Conservation (phyloP, 2,113 vertebrate species). For the Oxyruncus cristatus region DNA sequence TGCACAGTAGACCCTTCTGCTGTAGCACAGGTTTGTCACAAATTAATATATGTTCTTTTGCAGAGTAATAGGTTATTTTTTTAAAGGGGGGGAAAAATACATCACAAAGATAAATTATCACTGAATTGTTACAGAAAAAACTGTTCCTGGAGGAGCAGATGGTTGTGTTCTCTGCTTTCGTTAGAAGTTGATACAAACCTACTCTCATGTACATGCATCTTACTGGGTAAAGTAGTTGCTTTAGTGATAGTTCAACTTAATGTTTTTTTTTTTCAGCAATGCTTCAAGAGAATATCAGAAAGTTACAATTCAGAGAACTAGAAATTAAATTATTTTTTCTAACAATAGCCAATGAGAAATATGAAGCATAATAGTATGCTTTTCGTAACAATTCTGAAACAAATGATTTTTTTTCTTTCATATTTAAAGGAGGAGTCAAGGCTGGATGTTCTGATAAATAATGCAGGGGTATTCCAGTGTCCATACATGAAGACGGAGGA, state of each 20-base stretch:
- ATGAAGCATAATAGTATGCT: background rate
- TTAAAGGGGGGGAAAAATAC: background rate
- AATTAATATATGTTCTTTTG: background rate
- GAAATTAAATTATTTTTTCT: background rate
- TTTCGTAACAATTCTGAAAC: background rate
- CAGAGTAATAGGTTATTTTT: background rate
- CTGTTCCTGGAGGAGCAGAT: background rate
- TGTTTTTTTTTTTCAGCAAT: fast-evolving
- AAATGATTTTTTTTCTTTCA: background rate
- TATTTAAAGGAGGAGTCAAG: conserved; percentile 84
- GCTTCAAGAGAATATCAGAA: background rate
- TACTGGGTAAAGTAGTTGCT: background rate
- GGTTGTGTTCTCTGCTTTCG: background rate
- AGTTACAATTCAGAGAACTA: background rate
- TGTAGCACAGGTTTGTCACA: background rate
- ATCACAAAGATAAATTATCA: background rate
- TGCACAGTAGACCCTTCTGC: background rate
- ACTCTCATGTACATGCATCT: fast-evolving
- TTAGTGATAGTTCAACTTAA: background rate
- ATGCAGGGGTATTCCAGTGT: conserved; percentile 93
- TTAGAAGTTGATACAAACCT: background rate
- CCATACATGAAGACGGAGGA: conserved; percentile 91
- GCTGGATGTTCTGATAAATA: conserved; percentile 92
- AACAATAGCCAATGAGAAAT: background rate
- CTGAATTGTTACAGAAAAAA: background rate